Base-by-base conservation (phyloP, 1,140 invertebrate species). In the Drosophila simulans region DNA sequence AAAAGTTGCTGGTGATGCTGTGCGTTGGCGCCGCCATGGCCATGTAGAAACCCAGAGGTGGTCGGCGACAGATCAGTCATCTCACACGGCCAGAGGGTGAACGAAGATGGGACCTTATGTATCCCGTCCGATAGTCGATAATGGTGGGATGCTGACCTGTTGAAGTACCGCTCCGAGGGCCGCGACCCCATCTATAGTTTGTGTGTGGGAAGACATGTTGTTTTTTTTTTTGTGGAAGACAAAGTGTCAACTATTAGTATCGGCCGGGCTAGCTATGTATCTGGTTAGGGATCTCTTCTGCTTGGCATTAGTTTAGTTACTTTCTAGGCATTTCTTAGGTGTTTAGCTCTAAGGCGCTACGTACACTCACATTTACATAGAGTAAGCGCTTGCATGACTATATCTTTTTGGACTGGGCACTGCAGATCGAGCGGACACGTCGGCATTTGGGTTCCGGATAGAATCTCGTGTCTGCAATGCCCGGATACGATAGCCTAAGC, bases 81-180 rank as follows among this genome's bases (percentile, higher is more conserved):
- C 91, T 92, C 91, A 92, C 91, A 91, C 91, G 91, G 89, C 91
- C 91, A 86, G 96, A 97, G 42, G 97, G 97, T 84, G 97, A 98
- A 52, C 97, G 94, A 81, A 98, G 94, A 93, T 97, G 96, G 58
- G 97, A 97, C 81, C 97, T 95, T 91, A 98, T 97, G 93, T 97
- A 97, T 64, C 97, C 97, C 49, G 97, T 98, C 86, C 97, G 94
- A 94, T 96, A 97, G 93, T 97, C 92, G 79, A 92, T 93, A 92
- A 92, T 92, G 91, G 91, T 92, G 88, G 92, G 92, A 93, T 91
- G 92, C 82, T 91, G 92, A 92, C 92, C 92, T 86, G 82, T 79
- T 91, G 91, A 83, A 84, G 90, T 90, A 88, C 91, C 91, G 91
- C 88, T 91, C 90, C 90, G 91, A 91, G 91, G 91, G 91, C 91